A percentile compares a stretch with the other conserved stretches of the same genome.
Conservation (phyloP, 2,113 vertebrate genomes). For the Patagioenas fasciata region DNA sequence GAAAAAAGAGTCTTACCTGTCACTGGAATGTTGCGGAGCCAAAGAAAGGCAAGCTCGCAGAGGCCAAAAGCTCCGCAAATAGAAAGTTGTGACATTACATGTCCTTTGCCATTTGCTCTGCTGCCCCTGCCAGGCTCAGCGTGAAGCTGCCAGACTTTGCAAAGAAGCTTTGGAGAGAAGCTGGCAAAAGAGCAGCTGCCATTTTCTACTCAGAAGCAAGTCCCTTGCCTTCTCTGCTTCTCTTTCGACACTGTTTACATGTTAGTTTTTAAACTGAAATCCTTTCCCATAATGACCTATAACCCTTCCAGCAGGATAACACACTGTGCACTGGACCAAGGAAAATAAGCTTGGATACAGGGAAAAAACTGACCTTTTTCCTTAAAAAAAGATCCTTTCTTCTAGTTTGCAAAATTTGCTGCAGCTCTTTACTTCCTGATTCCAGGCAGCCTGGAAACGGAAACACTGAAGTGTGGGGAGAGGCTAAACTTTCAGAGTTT, state of each 20-base stretch:
- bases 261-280: constrained; percentile 16
- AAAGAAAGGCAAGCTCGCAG: not conserved
- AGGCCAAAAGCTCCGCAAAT: not conserved
- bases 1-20: not conserved
- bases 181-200: constrained; percentile 26
- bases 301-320: constrained; percentile 1
- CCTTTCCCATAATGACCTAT: not conserved
- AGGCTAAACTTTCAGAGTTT: constrained; percentile 63
- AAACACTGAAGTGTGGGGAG: constrained; percentile 52
- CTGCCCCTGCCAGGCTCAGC: not conserved
- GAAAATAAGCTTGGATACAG: constrained; percentile 2
- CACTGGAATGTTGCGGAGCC: not conserved
- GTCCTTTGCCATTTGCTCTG: not conserved
- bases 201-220: constrained; percentile 27
- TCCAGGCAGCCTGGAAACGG: constrained; percentile 67
- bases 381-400: constrained; percentile 21
- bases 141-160: not conserved
- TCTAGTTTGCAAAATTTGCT: constrained; percentile 48
- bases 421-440: constrained; percentile 60
- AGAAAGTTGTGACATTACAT: not conserved
- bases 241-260: not conserved
- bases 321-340: not conserved
- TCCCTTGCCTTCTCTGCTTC: not conserved
- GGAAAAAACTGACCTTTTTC: constrained; percentile 41
- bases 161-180: not conserved